These are phyloP conservation scores for Scolopax bukidnonensis DNA, from an alignment of 2,797 vertebrate species.

Conservation along the genomic window DNA sequence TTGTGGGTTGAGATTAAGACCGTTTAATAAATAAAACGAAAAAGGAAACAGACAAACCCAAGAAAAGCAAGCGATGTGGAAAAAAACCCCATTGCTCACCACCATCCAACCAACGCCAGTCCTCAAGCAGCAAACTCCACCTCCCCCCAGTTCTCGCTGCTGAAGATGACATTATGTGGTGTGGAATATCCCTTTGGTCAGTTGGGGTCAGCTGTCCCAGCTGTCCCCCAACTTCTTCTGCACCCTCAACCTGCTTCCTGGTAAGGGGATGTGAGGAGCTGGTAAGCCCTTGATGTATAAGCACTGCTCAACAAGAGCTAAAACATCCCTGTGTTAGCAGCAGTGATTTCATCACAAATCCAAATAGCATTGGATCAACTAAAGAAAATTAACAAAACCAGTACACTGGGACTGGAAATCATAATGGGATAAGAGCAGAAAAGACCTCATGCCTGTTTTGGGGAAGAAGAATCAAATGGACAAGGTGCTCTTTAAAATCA, in stretches of 20 bases:
- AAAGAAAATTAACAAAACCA: not conserved
- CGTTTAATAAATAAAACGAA: not conserved
- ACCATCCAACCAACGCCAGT: rapidly evolving
- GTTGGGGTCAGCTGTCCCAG: rapidly evolving
- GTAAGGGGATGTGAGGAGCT: rapidly evolving
- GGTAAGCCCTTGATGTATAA: not conserved
- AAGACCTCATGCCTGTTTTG: rapidly evolving
- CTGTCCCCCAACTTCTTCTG: rapidly evolving
- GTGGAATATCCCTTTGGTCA: not conserved
- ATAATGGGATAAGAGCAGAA: rapidly evolving
- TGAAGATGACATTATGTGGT: rapidly evolving
- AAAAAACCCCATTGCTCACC: rapidly evolving
- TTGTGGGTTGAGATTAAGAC: not conserved
- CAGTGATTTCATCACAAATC: not conserved
- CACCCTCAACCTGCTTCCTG: rapidly evolving
- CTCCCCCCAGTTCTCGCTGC: not conserved
- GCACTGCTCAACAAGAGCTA: not conserved
- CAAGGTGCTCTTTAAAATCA: not conserved
- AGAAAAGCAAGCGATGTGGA: not conserved
- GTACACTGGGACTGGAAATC: not conserved
- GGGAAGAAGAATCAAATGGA: not conserved
- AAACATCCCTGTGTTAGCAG: not conserved
- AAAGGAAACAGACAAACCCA: not conserved
- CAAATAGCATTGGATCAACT: not conserved
- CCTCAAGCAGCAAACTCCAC: rapidly evolving